Evolutionary conservation across 2,797 vertebrate genomes (phyloP).

Genomic region (Hirundo rustica): DNA sequence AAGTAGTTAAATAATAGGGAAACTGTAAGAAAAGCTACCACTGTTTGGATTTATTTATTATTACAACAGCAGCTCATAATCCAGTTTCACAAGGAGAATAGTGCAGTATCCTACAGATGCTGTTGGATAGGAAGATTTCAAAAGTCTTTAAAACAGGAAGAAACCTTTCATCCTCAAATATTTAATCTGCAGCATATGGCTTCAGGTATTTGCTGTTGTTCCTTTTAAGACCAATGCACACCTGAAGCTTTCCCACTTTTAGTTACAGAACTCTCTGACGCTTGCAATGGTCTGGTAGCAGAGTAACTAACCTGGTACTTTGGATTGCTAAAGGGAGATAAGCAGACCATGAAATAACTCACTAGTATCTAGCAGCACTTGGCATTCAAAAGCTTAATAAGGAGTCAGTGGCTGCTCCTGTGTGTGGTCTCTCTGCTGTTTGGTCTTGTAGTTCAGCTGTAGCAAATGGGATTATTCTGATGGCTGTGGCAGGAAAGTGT

Average conservation of each 20-base stretch:
- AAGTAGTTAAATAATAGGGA: neutral
- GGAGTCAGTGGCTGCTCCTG: neutral
- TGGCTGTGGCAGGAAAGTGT: neutral
- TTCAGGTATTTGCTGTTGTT: neutral
- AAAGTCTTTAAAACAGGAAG: neutral
- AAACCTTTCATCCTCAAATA: constrained; percentile 1
- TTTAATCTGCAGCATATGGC: neutral
- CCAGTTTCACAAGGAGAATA: neutral
- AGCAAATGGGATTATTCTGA: neutral
- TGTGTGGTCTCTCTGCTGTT: neutral
- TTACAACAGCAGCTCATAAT: neutral
- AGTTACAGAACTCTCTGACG: neutral
- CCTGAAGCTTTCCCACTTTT: neutral
- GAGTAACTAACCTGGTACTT: neutral
- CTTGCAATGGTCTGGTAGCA: neutral
- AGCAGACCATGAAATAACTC: neutral
- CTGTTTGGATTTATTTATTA: neutral
- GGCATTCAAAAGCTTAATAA: neutral
- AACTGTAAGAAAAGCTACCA: neutral
- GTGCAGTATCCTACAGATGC: neutral
- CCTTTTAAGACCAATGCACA: neutral
- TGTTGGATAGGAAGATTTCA: neutral
- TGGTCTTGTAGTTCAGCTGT: neutral
- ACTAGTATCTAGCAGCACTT: neutral
- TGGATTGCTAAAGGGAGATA: neutral